These are phyloP conservation scores for Colossoma macropomum DNA, from an alignment of 2,113 vertebrate species.

Conservation along the genomic window DNA sequence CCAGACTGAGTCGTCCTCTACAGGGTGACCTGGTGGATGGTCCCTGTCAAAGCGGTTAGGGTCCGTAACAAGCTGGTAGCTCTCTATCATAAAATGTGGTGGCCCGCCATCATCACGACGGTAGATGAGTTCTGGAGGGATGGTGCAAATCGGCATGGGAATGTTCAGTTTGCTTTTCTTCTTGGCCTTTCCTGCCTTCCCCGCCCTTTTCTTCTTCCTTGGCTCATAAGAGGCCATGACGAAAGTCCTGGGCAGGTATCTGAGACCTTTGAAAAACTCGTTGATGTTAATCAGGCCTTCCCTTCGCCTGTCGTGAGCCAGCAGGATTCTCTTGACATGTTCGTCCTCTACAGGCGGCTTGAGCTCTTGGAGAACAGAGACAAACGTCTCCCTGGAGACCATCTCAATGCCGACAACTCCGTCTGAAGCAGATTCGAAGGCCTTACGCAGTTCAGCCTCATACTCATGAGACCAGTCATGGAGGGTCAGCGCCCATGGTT, in stretches of 20 bases:
- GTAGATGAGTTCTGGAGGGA: conserved; percentile 64
- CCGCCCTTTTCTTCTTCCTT: conserved; percentile 80
- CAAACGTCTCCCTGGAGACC: conserved; percentile 74
- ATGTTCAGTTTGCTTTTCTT: conserved; percentile 76
- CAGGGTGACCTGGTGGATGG: conserved; percentile 80
- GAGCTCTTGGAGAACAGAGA: conserved; percentile 71
- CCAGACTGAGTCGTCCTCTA: conserved; percentile 90
- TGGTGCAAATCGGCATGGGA: conserved; percentile 83
- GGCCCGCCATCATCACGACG: conserved; percentile 80
- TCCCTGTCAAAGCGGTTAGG: conserved; percentile 69
- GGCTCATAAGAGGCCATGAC: conserved; percentile 79
- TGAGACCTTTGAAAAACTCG: conserved; percentile 89
- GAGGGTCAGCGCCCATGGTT: conserved; percentile 82
- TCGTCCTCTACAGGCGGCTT: conserved; percentile 68
- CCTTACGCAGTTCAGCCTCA: conserved; percentile 71
- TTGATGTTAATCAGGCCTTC: conserved; percentile 71
- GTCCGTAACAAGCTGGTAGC: conserved; percentile 72
- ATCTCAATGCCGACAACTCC: conserved; percentile 70
- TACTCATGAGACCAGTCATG: conserved; percentile 90
- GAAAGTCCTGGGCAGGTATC: conserved; percentile 82
- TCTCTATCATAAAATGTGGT: conserved; percentile 86
- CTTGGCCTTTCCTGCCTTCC: conserved; percentile 65
- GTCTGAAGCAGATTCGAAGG: conserved; percentile 58
- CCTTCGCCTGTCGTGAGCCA: conserved; percentile 71
- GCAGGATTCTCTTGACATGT: conserved; percentile 70